A percentile compares a stretch with the other conserved stretches of the same genome.
Conservation (phyloP, 2,888 invertebrate species). For the Biston stratarius region DNA sequence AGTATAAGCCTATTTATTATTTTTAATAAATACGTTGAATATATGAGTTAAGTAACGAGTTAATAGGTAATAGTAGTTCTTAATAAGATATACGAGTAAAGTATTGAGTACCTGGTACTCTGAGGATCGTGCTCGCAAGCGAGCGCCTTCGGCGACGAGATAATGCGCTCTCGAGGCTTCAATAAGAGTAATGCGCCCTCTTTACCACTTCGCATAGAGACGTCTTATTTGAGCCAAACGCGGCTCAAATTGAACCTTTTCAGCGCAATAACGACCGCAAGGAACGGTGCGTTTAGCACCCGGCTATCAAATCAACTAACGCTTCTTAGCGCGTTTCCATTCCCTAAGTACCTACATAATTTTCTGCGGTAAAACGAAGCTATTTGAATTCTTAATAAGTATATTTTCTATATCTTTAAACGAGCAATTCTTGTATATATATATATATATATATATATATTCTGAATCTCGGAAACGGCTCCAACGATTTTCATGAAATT, state of each 20-base stretch:
- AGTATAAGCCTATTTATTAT: too few species aligned
- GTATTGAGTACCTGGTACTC: constrained; percentile 11
- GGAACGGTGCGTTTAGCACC: constrained; percentile 72
- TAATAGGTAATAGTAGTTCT: too few species aligned
- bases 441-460: too few species aligned
- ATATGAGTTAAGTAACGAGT: too few species aligned
- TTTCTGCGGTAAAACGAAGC: too few species aligned
- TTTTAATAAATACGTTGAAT: too few species aligned
- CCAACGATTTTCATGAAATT: too few species aligned
- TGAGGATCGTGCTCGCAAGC: constrained; percentile 57
- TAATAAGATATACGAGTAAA: background rate
- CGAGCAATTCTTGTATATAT: too few species aligned
- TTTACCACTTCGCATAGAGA: constrained; percentile 77
- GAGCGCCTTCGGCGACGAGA: constrained; percentile 69
- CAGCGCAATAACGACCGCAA: constrained; percentile 77
- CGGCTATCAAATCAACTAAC: constrained; percentile 71
- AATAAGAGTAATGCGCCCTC: constrained; percentile 82
- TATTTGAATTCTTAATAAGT: too few species aligned
- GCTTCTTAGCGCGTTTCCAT: constrained; percentile 47
- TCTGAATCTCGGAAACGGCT: too few species aligned
- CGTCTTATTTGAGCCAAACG: constrained; percentile 83
- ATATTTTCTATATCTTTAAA: too few species aligned
- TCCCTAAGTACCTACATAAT: constrained; percentile 3
- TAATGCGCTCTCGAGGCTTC: constrained; percentile 77
- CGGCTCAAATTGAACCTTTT: constrained; percentile 82